Percentiles rank a stretch among this genome's conserved stretches.
Evolutionary conservation across 2,888 invertebrate species (phyloP).

Genomic region (Troides helena): DNA sequence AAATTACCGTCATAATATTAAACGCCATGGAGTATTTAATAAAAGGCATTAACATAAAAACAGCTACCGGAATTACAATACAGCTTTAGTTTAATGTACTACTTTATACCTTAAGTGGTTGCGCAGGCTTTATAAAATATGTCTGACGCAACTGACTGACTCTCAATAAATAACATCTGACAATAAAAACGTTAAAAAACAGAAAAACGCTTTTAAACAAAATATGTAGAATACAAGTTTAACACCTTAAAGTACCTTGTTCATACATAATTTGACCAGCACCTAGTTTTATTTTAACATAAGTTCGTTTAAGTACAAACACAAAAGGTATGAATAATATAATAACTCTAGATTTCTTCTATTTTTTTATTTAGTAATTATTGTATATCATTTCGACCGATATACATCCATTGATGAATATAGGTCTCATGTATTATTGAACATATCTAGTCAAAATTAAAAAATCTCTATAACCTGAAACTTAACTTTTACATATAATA

Average conservation of each 20-base stretch:
- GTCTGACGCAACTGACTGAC: constrained; percentile 26
- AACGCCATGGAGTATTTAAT: constrained; percentile 23
- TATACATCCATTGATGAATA: no score
- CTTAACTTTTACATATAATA: neutral
- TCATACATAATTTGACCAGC: constrained; percentile 6
- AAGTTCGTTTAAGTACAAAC: neutral
- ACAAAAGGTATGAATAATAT: neutral
- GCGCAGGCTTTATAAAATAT: constrained; percentile 24
- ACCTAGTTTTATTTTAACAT: constrained; percentile 8
- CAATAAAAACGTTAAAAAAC: constrained; percentile 27
- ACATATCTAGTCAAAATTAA: neutral
- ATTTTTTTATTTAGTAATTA: no score
- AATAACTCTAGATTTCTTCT: neutral
- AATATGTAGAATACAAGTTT: constrained; percentile 14
- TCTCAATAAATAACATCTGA: constrained; percentile 27
- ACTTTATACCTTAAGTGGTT: constrained; percentile 25
- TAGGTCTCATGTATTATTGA: neutral
- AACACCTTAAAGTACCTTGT: constrained; percentile 13
- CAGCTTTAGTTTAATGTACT: constrained; percentile 20
- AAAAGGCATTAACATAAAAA: constrained; percentile 30
- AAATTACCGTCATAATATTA: constrained; percentile 19
- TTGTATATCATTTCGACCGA: no score
- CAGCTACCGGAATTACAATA: constrained; percentile 29
- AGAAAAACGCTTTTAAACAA: constrained; percentile 30
- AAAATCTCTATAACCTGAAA: neutral